These are phyloP conservation scores for Drosophila persimilis DNA, from an alignment of 1,140 invertebrate species.

Conservation along the genomic window DNA sequence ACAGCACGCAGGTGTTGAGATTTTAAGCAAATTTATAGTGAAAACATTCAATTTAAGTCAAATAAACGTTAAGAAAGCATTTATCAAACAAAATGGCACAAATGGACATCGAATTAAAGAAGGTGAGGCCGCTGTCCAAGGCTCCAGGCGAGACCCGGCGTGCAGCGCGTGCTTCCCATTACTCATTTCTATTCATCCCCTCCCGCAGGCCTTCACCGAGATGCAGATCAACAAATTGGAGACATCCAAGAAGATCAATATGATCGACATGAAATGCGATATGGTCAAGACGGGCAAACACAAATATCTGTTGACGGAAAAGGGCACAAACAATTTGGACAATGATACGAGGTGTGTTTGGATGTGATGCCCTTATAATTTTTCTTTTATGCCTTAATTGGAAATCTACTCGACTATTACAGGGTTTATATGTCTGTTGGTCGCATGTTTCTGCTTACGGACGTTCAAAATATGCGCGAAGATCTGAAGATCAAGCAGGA, in stretches of 20 bases:
- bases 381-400: neutral
- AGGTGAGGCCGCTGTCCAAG: constrained; percentile 39
- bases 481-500: constrained; percentile 76
- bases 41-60: constrained; percentile 4
- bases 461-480: constrained; percentile 73
- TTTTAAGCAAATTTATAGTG: constrained; percentile 33
- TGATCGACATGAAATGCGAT: constrained; percentile 81
- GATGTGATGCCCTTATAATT: neutral
- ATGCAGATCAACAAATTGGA: constrained; percentile 83
- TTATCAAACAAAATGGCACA: constrained; percentile 60
- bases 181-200: constrained; percentile 10
- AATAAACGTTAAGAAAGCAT: constrained; percentile 3
- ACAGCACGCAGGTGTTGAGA: constrained; percentile 49
- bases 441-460: constrained; percentile 80
- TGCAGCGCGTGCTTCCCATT: constrained; percentile 36
- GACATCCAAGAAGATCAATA: constrained; percentile 81
- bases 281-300: constrained; percentile 80
- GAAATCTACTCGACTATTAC: neutral
- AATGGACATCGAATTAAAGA: constrained; percentile 82
- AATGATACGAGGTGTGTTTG: constrained; percentile 65
- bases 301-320: constrained; percentile 79
- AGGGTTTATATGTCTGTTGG: constrained; percentile 81
- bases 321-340: constrained; percentile 68
- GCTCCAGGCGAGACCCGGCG: constrained; percentile 1
- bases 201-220: constrained; percentile 78